These are phyloP conservation scores for Drosophila hamatofila DNA, from an alignment of 2,888 invertebrate genomes.

Conservation along the genomic window DNA sequence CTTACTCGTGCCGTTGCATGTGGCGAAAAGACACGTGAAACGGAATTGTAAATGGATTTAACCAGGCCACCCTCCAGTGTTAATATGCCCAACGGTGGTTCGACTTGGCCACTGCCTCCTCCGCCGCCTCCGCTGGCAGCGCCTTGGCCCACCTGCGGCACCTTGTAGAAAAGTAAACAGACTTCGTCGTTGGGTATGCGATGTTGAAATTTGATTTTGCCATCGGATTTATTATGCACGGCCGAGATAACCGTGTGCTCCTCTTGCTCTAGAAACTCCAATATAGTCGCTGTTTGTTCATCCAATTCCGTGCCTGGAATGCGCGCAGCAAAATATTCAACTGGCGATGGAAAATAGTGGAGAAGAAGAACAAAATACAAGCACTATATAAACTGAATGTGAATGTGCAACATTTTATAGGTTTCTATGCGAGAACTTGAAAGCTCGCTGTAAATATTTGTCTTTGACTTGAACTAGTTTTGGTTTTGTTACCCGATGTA, in stretches of 20 bases:
- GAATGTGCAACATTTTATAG: constrained; percentile 34
- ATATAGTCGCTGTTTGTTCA: constrained; percentile 84
- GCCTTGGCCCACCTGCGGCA: constrained; percentile 82
- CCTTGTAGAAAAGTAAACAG: constrained; percentile 85
- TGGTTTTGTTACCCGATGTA: constrained; percentile 82
- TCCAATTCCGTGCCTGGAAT: constrained; percentile 77
- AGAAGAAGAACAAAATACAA: neutral
- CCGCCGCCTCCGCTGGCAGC: constrained; percentile 7
- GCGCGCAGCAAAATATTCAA: constrained; percentile 83
- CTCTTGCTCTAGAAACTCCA: constrained; percentile 86
- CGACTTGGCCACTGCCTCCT: constrained; percentile 29
- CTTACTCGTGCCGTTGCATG: constrained; percentile 83
- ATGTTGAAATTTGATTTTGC: constrained; percentile 85
- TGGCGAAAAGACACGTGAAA: constrained; percentile 85
- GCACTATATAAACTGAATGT: constrained; percentile 3
- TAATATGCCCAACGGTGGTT: constrained; percentile 84
- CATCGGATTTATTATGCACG: constrained; percentile 83
- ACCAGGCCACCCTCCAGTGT: constrained; percentile 86
- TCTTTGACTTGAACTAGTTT: constrained; percentile 1
- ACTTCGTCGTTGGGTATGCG: constrained; percentile 85
- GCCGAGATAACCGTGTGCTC: constrained; percentile 86
- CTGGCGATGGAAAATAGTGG: constrained; percentile 49
- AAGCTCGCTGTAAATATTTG: constrained; percentile 6
- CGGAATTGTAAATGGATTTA: constrained; percentile 86
- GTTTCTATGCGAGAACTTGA: constrained; percentile 17